Conservation (phyloP, 2,113 vertebrate species). For the Cyprinodon variegatus region DNA sequence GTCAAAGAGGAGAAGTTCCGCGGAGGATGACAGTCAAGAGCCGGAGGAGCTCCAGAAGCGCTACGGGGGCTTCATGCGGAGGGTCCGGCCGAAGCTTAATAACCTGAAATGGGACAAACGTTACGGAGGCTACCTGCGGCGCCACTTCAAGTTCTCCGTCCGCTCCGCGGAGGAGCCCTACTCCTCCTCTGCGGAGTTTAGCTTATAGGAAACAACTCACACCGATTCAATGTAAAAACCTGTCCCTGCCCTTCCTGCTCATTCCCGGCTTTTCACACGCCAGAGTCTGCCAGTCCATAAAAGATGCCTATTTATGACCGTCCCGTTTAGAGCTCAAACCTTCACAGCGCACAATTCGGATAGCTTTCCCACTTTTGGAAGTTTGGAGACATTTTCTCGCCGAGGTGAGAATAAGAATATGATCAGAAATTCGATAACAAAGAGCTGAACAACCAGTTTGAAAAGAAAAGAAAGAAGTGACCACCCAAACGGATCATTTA, state of each 20-base stretch:
- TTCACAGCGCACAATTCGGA: neutral
- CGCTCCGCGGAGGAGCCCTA: conserved; percentile 88
- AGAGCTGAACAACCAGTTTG: neutral
- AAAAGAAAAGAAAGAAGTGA: neutral
- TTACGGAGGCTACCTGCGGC: conserved; percentile 92
- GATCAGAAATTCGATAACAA: neutral
- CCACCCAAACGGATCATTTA: neutral
- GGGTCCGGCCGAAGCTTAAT: conserved; percentile 93
- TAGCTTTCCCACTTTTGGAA: neutral
- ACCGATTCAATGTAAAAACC: conserved; percentile 23
- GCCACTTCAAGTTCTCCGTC: conserved; percentile 92
- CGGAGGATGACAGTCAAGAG: conserved; percentile 68
- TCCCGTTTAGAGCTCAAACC: neutral
- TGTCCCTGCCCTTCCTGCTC: neutral
- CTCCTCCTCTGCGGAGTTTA: conserved; percentile 79
- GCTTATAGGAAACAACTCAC: conserved; percentile 71
- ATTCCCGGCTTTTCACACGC: neutral
- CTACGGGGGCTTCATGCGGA: conserved; percentile 94
- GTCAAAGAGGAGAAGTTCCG: conserved; percentile 80
- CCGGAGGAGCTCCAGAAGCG: conserved; percentile 89
- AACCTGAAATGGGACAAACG: conserved; percentile 96
- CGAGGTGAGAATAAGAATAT: neutral
- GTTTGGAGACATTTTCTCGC: neutral
- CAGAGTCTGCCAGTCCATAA: neutral
- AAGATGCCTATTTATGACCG: neutral